A percentile compares a stretch with the other conserved stretches of the same genome.
phyloP scores from a whole-genome alignment of 2,888 invertebrate species.

The Metalampra italica region DNA sequence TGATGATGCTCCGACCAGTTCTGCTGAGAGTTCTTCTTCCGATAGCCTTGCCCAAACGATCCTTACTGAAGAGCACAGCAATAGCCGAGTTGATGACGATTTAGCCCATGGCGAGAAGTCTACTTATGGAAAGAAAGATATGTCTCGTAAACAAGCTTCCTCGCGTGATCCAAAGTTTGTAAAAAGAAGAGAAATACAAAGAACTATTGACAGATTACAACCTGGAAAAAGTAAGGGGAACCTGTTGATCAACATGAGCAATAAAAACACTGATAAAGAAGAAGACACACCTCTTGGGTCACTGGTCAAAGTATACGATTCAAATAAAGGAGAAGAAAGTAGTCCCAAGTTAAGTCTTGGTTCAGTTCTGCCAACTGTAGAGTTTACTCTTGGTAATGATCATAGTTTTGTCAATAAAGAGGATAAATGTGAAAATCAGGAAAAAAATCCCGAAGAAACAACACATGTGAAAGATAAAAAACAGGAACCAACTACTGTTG shows the following conservation, averaged over 20 bases:
- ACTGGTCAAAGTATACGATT: constrained; percentile 78
- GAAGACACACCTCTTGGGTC: constrained; percentile 76
- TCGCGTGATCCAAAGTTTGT: constrained; percentile 62
- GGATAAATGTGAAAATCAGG: constrained; percentile 14
- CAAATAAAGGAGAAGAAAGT: constrained; percentile 81
- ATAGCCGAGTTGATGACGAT: constrained; percentile 66
- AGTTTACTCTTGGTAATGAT: constrained; percentile 81
- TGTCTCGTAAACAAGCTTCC: constrained; percentile 66
- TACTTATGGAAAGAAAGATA: constrained; percentile 51
- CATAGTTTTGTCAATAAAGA: constrained; percentile 77
- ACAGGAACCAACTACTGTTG: constrained; percentile 26
- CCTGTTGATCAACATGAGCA: constrained; percentile 83
- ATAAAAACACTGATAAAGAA: constrained; percentile 76
- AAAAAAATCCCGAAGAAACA: constrained; percentile 13
- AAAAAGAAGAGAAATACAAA: constrained; percentile 84
- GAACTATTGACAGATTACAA: constrained; percentile 90
- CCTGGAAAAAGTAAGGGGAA: constrained; percentile 94
- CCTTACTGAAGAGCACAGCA: constrained; percentile 79
- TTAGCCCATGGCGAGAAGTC: constrained; percentile 59
- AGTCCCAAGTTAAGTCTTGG: constrained; percentile 91
- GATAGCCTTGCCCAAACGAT: constrained; percentile 86
- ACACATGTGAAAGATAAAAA: constrained; percentile 8
- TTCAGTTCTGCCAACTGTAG: constrained; percentile 87
- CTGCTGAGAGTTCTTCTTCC: constrained; percentile 87
- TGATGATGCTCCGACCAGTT: constrained; percentile 88